These are phyloP conservation scores for Passerina amoena DNA, from an alignment of 2,113 vertebrate genomes.

Conservation along the genomic window DNA sequence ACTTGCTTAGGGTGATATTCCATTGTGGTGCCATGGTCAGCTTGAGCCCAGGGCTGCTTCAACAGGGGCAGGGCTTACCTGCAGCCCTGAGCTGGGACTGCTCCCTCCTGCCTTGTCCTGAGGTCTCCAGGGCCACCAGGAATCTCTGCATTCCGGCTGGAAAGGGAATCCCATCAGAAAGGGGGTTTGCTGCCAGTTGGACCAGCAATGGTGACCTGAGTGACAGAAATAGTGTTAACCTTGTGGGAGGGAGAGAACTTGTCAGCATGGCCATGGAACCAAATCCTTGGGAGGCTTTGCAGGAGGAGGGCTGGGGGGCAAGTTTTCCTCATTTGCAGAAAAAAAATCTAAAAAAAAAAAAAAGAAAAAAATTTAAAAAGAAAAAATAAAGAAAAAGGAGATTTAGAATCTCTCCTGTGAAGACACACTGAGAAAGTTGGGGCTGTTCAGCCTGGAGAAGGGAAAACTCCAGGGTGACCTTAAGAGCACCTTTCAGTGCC, in stretches of 20 bases:
- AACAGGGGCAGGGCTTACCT: neutral
- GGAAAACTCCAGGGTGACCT: neutral
- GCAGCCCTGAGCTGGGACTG: fast-evolving
- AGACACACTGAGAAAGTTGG: neutral
- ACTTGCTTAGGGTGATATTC: neutral
- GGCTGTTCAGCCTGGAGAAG: neutral
- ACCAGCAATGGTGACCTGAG: neutral
- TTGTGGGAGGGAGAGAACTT: neutral
- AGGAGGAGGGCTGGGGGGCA: neutral
- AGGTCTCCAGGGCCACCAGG: neutral
- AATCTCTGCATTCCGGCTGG: neutral
- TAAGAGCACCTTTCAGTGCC: neutral
- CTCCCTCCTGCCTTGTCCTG: neutral
- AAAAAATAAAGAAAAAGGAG: fast-evolving
- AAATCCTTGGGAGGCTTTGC: neutral
- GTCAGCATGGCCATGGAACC: neutral
- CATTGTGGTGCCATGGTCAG: neutral
- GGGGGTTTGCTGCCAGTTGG: neutral
- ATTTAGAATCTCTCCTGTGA: neutral
- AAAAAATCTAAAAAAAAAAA: too few relatives aligned
- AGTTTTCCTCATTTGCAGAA: neutral
- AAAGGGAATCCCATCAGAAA: neutral
- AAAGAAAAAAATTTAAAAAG: too few relatives aligned
- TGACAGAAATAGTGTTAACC: neutral
- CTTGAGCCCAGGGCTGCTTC: fast-evolving